A percentile compares a stretch with the other conserved stretches of the same genome.
phyloP scores from a whole-genome alignment of 2,797 vertebrate genomes.

The Selene dorsalis region DNA sequence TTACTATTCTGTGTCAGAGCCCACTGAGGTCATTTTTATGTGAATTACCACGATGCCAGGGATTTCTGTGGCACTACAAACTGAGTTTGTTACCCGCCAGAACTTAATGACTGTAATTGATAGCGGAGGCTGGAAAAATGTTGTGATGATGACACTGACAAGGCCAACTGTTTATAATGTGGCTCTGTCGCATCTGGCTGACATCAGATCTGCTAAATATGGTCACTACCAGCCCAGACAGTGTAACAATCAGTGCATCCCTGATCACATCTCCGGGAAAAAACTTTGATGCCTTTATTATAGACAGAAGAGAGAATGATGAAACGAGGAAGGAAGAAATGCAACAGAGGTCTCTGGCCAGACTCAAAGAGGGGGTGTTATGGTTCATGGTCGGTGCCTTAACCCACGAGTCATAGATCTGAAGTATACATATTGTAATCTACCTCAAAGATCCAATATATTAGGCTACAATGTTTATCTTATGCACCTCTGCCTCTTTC shows the following conservation, averaged over 20 bases:
- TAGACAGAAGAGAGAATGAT: background rate
- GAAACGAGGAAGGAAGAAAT: background rate
- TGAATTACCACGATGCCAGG: slow-evolving; percentile 12
- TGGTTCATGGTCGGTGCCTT: background rate
- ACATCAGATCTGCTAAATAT: background rate
- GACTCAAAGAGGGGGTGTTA: background rate
- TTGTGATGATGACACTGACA: background rate
- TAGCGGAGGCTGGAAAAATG: background rate
- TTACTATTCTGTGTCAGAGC: background rate
- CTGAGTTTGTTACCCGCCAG: background rate
- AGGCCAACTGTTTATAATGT: background rate
- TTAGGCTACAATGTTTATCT: too few relatives aligned
- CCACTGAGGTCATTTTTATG: background rate
- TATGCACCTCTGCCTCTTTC: too few relatives aligned
- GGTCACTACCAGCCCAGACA: background rate
- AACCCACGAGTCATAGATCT: background rate
- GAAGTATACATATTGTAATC: too few relatives aligned
- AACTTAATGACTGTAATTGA: slow-evolving; percentile 28
- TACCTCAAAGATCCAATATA: too few relatives aligned
- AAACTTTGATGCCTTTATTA: background rate
- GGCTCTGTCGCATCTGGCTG: background rate
- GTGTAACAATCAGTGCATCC: too few relatives aligned
- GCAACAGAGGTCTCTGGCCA: background rate
- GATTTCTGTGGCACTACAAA: slow-evolving; percentile 14
- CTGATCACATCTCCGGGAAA: background rate